Conservation (phyloP, 92 coral and sea anemone species). For the Hydrozoanthus gracilis region DNA sequence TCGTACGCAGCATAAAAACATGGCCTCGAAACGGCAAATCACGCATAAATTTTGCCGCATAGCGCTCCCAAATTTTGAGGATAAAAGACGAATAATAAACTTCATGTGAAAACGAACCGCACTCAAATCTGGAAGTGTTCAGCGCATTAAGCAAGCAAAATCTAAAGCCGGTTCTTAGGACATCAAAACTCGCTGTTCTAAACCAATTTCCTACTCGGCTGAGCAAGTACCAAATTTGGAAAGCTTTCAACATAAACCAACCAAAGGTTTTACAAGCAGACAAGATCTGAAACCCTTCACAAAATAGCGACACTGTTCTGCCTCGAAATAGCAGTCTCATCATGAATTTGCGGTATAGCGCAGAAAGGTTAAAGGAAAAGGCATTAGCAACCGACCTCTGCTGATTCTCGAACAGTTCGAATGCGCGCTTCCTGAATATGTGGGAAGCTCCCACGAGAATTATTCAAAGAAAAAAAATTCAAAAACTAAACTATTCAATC, state of each 20-base stretch:
- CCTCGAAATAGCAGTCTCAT: neutral
- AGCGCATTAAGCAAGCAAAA: neutral
- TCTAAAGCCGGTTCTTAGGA: neutral
- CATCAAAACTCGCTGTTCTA: conserved; percentile 13
- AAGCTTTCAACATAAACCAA: neutral
- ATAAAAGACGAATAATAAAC: too few species aligned
- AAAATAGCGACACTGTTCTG: neutral
- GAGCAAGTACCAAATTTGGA: conserved; percentile 23
- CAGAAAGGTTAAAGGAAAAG: conserved; percentile 38
- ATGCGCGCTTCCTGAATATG: conserved; percentile 37
- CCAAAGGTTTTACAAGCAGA: neutral
- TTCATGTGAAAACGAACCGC: too few species aligned
- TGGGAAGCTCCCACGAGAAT: neutral
- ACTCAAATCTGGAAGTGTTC: too few species aligned
- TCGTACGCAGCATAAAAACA: neutral
- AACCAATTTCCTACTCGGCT: neutral
- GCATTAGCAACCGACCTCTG: conserved; percentile 40
- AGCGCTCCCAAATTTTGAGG: too few species aligned
- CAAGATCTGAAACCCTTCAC: neutral
- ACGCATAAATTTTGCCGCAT: too few species aligned
- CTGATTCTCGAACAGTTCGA: conserved; percentile 33
- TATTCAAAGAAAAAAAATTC: neutral
- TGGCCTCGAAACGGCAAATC: too few species aligned
- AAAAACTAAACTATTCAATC: neutral
- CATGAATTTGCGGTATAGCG: neutral